Conservation (phyloP, 2,797 vertebrate species). For the Pseudocheirus occidentalis region DNA sequence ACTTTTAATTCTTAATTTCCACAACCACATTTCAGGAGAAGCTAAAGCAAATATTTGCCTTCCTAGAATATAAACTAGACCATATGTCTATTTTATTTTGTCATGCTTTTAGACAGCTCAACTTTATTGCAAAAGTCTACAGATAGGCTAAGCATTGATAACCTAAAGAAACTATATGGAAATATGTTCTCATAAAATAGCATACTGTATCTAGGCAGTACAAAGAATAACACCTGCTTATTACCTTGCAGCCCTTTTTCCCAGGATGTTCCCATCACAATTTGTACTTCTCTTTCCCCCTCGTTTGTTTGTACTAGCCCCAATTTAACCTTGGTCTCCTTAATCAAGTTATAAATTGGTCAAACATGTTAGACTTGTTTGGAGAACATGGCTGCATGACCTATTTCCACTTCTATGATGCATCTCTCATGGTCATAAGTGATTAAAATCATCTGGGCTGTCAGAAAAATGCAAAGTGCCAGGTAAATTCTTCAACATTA, state of each 20-base stretch:
- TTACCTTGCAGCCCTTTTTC: not conserved
- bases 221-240: not conserved
- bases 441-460: not conserved
- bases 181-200: not conserved
- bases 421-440: not conserved
- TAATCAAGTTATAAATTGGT: not conserved
- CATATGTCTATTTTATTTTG: not conserved
- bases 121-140: not conserved
- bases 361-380: not conserved
- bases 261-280: not conserved
- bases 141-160: not conserved
- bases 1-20: not conserved
- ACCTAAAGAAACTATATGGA: not conserved
- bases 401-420: not conserved
- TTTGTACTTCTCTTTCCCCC: not conserved
- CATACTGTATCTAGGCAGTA: not conserved
- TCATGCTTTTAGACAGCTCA: not conserved
- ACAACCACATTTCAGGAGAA: not conserved
- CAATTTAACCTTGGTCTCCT: not conserved
- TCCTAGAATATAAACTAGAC: not conserved
- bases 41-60: not conserved
- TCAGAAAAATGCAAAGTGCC: not conserved
- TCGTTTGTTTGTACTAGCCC: not conserved
- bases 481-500: not conserved
- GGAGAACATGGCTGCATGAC: not conserved